Conservation (phyloP, 2,797 vertebrate genomes). For the Mareca strepera region DNA sequence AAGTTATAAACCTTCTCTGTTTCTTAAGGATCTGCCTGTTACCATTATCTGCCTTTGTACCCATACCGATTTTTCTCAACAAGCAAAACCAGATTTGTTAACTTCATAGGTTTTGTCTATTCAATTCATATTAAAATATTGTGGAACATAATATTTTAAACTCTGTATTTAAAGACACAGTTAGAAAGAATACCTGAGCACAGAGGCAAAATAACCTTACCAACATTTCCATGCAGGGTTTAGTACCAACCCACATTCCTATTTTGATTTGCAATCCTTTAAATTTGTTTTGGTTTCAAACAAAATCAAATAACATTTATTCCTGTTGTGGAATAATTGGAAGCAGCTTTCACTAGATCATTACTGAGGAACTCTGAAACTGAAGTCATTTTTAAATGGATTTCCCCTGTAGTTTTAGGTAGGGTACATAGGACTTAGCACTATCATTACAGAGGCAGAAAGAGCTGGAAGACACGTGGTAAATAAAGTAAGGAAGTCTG, state of each 20-base stretch:
- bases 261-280: not conserved
- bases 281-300: not conserved
- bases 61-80: not conserved
- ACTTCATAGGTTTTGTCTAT: not conserved
- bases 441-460: not conserved
- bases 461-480: not conserved
- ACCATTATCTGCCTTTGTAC: slow-evolving; percentile 1
- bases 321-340: not conserved
- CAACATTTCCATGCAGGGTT: not conserved
- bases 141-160: not conserved
- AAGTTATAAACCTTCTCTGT: slow-evolving; percentile 67
- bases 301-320: not conserved
- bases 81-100: not conserved
- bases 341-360: not conserved
- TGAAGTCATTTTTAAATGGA: not conserved
- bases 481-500: not conserved
- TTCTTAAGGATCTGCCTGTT: slow-evolving; percentile 17
- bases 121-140: not conserved
- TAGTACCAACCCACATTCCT: not conserved
- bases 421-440: not conserved
- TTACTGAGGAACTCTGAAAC: not conserved
- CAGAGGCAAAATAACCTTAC: not conserved
- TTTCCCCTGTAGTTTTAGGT: not conserved
- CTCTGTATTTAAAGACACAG: not conserved
- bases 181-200: not conserved